A percentile compares a stretch with the other conserved stretches of the same genome.
Conservation (phyloP, 2,797 vertebrate species). For the Thaleichthys pacificus region DNA sequence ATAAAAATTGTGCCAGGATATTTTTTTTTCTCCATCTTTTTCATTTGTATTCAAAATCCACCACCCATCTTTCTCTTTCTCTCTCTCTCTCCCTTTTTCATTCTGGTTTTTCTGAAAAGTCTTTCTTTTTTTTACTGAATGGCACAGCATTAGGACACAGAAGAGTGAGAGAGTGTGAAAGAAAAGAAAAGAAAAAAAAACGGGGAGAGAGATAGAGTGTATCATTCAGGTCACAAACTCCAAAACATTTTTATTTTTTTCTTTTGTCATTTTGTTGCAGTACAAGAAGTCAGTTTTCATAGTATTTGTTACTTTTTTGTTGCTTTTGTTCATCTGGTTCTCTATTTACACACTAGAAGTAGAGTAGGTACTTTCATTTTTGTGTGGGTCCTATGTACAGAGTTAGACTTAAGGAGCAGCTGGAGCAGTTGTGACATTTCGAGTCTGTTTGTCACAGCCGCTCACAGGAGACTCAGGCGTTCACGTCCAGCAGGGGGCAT, state of each 20-base stretch:
- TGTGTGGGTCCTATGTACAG: conserved; percentile 79
- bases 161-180: conserved; percentile 8
- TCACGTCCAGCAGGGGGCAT: conserved; percentile 68
- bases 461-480: conserved; percentile 57
- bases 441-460: conserved; percentile 30
- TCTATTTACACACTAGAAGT: conserved; percentile 81
- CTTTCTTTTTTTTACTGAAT: conserved; percentile 34
- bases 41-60: conserved; percentile 57
- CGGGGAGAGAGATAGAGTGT: conserved; percentile 60
- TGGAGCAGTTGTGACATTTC: conserved; percentile 51
- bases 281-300: conserved; percentile 78
- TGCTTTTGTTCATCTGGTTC: conserved; percentile 78
- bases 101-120: conserved; percentile 27
- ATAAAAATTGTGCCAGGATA: conserved; percentile 67
- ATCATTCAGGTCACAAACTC: conserved; percentile 78
- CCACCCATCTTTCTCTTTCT: conserved; percentile 45
- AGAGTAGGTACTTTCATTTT: conserved; percentile 69
- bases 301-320: conserved; percentile 76
- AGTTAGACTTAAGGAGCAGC: conserved; percentile 55
- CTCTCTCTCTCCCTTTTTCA: conserved; percentile 40
- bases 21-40: conserved; percentile 42
- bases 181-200: conserved; percentile 37
- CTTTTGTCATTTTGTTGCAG: conserved; percentile 71
- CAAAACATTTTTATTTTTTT: conserved; percentile 76
- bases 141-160: conserved; percentile 25